Evolutionary conservation across 1,140 invertebrate genomes (phyloP), one percentile per base, ranked within the genome.

Genomic region (Contarinia nasturtii): DNA sequence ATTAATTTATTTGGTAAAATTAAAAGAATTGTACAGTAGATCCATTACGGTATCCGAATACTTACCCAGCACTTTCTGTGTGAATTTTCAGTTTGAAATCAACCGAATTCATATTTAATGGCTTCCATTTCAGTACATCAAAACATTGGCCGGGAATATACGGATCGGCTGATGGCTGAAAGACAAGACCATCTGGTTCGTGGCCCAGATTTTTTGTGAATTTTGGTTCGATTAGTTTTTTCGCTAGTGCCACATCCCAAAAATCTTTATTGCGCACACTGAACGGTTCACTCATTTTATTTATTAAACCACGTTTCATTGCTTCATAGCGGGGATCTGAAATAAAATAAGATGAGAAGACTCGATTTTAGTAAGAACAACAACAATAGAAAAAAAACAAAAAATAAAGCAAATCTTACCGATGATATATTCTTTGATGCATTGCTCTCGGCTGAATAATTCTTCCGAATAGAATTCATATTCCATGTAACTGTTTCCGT

Each of bases 111-210:
- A 90, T 71, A 33, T 80, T 73, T 4, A 79, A 70, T 0, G 95
- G 95, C 67, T 99, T 99, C 96, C 96, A 99, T 65, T 99, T 99
- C 2, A 99, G 65, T 0, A 96, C 85, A 40, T 79, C 73, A n/a
- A 69, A 61, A 60, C 84, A 93, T 11, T 73, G 67, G 1, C 95
- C 95, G 33, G 80, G 57, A n/a, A 70, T 66, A 61, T 98, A 98
- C 0, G 79, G 76, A 76, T 88, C 81, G 51, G 76, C 72, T 0
- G 80, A 74, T 1, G 96, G 96, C 62, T 99, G 95, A 62, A 98
- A 99, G 55, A 99, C 93, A 0, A 98, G 69, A 41, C 96, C 96
- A 64, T 99, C 96, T 0, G 94, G 90, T 66, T 98, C 91, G 59
- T 99, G 96, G 18, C 75, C 71, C 1, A 98, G 65, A 44, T 81